Evolutionary conservation across 1,140 invertebrate genomes (phyloP), one percentile per base, ranked within the genome.

Genomic region (Diorhabda carinulata): DNA sequence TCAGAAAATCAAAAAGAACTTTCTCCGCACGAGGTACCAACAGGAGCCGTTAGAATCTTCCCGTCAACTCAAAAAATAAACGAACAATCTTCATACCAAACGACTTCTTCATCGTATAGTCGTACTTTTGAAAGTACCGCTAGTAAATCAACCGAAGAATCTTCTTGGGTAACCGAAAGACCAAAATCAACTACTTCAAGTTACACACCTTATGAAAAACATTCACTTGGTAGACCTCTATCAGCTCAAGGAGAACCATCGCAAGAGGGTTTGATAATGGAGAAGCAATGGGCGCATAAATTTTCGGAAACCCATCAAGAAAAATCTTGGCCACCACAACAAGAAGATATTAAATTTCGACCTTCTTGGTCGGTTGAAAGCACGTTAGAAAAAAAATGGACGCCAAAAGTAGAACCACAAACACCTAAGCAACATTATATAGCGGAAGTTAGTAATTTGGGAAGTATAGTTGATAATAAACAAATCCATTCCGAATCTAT

Each of bases 41-140:
- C 85, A 56, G 88, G 88, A 45, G 88, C 86, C 25, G 84, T 90
- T 44, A 85, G 86, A 69, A 86, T 88, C 64, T 87, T 88, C 73
- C 87, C 87, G 5, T 25, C 67, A 67, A 45, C 65, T 10, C 65
- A 52, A 7, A 67, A 63, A 45, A n/a, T 61, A n/a, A 43, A 64
- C 57, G 57, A 42, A 6, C 72, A 77, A 57, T 77, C 72, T 71
- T 69, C 68, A 2, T 69, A 77, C 44, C 25, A 82, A 61, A 73
- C 74, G 43, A 72, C 67, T 66, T 74, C 72, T 44, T 72, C 73
- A 47, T 74, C 74, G 2, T 73, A 71, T 10, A 74, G 72, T 59
- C 68, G 58, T 43, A 67, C 68, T n/a, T 71, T 73, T 56, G 57
- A 59, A 45, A 69, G 64, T 42, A 63, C 25, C 8, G 68, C 65